Evolutionary conservation across 2,888 invertebrate genomes (phyloP).

Genomic region (Heterodera filipjevi): DNA sequence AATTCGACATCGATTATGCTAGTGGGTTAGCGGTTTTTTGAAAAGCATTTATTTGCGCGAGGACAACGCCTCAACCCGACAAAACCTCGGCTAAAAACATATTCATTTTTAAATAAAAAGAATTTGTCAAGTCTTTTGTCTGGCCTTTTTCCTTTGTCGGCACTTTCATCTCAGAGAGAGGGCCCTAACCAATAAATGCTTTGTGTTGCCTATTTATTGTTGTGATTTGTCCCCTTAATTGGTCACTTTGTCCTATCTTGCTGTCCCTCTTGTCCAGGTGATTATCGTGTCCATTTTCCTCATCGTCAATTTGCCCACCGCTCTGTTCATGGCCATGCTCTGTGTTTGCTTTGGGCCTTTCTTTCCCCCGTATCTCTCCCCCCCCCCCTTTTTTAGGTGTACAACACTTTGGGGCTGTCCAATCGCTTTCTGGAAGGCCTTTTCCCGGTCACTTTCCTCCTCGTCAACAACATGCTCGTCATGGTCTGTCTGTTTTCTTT

Average conservation of each 20-base stretch:
- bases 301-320: conserved; percentile 69
- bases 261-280: conserved; percentile 39
- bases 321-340: conserved; percentile 49
- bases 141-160: no score
- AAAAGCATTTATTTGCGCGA: neutral
- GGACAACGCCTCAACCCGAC: no score
- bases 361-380: neutral
- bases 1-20: conserved; percentile 68
- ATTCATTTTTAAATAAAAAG: no score
- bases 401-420: conserved; percentile 56
- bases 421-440: conserved; percentile 49
- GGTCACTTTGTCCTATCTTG: neutral
- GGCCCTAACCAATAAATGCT: no score
- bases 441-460: conserved; percentile 50
- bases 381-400: conserved; percentile 14
- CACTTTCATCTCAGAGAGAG: no score
- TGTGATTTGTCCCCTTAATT: neutral
- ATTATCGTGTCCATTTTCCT: conserved; percentile 69
- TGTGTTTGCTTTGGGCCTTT: conserved; percentile 44
- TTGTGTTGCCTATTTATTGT: no score
- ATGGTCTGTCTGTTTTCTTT: conserved; percentile 67
- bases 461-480: conserved; percentile 77
- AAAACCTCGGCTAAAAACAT: no score
- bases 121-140: no score
- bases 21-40: neutral